Conservation (phyloP, 2,113 vertebrate species). For the Cathartes aura region DNA sequence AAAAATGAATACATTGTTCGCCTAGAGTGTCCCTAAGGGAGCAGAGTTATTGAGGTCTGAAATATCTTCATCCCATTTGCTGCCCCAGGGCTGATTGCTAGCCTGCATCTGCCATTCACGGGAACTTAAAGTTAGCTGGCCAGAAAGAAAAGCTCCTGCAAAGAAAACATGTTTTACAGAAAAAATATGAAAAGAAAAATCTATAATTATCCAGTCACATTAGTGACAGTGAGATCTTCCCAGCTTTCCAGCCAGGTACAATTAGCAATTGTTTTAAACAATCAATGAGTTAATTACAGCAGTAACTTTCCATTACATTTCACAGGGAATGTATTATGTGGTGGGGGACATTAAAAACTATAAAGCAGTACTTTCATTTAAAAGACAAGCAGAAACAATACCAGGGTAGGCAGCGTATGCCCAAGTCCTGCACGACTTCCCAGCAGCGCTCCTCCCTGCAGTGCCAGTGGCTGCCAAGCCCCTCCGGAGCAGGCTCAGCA, state of each 20-base stretch:
- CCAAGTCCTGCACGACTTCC: rapidly evolving
- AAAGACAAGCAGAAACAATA: background rate
- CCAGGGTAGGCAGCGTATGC: background rate
- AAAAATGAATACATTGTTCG: background rate
- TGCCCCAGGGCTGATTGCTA: background rate
- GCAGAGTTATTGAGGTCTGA: conserved; percentile 17
- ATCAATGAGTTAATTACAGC: conserved; percentile 25
- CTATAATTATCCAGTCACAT: conserved; percentile 15
- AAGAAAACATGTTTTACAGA: background rate
- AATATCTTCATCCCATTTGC: conserved; percentile 7
- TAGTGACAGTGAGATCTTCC: conserved; percentile 23
- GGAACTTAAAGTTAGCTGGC: conserved; percentile 5
- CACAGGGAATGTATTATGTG: background rate
- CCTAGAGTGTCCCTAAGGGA: background rate
- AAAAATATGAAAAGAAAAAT: background rate
- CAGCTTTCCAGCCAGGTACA: conserved; percentile 27
- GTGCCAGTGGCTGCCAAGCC: background rate
- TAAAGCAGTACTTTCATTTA: background rate
- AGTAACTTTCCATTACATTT: conserved; percentile 1
- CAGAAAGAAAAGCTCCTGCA: conserved; percentile 46
- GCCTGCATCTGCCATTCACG: background rate
- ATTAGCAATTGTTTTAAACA: conserved; percentile 49
- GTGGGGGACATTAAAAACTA: background rate
- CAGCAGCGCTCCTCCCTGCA: background rate
- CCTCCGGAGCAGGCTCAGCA: background rate